Evolutionary conservation across 2,797 vertebrate genomes (phyloP).

Genomic region (Lithobates sylvaticus): DNA sequence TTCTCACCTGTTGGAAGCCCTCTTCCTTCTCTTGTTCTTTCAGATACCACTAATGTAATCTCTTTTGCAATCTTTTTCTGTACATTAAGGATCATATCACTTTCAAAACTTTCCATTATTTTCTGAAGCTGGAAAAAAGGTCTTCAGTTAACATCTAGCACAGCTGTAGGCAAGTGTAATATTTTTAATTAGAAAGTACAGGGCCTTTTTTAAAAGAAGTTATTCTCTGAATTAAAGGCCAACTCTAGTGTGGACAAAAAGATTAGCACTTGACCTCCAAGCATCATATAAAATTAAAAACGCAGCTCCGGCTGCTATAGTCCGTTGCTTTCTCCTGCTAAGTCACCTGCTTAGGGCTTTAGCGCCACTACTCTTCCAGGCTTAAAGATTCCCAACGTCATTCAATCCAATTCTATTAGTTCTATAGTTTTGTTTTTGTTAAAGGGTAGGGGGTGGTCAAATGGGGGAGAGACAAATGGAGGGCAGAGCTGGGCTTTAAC

Average conservation of each 20-base stretch:
- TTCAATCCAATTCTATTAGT: no score
- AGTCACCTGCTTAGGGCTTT: no score
- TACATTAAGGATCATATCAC: constrained; percentile 77
- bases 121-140: constrained; percentile 74
- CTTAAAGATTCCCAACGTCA: no score
- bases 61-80: constrained; percentile 77
- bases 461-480: no score
- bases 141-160: background rate
- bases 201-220: background rate
- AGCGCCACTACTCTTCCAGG: no score
- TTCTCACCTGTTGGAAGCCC: constrained; percentile 76
- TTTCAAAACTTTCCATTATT: constrained; percentile 82
- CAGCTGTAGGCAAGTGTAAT: background rate
- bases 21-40: constrained; percentile 72
- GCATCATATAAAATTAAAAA: no score
- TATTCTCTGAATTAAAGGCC: no score
- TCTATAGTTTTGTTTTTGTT: no score
- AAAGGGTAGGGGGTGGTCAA: no score
- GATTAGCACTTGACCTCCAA: background rate
- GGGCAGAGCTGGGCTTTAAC: no score
- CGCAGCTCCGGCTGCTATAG: no score
- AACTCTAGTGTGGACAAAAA: background rate
- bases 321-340: no score
- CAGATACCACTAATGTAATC: constrained; percentile 75
- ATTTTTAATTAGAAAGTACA: background rate